Evolutionary conservation across 2,113 vertebrate genomes (phyloP), one percentile per base, ranked within the genome.

Genomic region (Gobio gobio): DNA sequence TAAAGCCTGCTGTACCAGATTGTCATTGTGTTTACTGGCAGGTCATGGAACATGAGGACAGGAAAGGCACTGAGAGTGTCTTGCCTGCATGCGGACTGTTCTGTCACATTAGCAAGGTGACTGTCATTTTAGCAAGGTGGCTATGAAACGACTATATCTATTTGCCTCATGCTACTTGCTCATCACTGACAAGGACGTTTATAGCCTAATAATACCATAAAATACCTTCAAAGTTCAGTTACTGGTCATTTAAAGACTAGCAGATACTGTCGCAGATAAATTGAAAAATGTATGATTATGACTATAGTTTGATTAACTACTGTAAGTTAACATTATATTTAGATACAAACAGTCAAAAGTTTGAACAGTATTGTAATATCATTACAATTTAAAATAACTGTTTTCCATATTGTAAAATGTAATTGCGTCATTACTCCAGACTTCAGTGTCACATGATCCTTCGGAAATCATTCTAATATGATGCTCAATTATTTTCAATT

Each of bases 101-200:
- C 47, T 73, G 64, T 61, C 76, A 63, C 84, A 81, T 73, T 64
- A 80, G 78, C 72, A 83, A 82, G 36, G 70, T 72, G 73, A 58
- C 74, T 49, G 54, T 83, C 43, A 61, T 56, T 64, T 77, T 51
- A 78, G 20, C 61, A 29, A 64, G 45, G 73, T 22, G 61, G 73
- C 83, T 75, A 59, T 61, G 73, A 70, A 86, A 68, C 10, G 5
- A 22, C 8, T n/a, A 78, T 54, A 72, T 36, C 36, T 58, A 78
- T 78, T 82, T 82, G 29, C 49, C 64, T 76, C 66, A 33, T 75
- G 68, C 24, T 75, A 80, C 80, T 83, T 72, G 54, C 12, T n/a
- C 61, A 64, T 13, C 3, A 51, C 51, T 85, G 64, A 83, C 64
- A 86, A 49, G 81, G 68, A 58, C 73, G 26, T 74, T 77, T 76